A percentile compares a stretch with the other conserved stretches of the same genome.
Evolutionary conservation across 2,113 vertebrate species (phyloP).

Genomic region (Eulemur macaco): DNA sequence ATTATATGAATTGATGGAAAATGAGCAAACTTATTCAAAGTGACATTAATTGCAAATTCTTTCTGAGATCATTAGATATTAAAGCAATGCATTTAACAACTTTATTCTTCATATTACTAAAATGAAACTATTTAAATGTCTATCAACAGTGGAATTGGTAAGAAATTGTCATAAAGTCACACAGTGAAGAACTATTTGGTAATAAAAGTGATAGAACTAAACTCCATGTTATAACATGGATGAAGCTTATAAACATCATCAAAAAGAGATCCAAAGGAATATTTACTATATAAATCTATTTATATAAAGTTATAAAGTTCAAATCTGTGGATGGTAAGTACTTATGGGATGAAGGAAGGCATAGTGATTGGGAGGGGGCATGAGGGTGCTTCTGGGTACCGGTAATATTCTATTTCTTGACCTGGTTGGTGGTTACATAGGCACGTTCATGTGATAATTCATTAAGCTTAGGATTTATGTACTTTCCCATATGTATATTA

Average conservation of each 20-base stretch:
- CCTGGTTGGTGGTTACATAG: background rate
- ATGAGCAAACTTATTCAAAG: background rate
- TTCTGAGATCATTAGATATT: constrained; percentile 31
- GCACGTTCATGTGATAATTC: background rate
- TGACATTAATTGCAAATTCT: background rate
- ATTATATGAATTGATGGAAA: background rate
- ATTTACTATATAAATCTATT: background rate
- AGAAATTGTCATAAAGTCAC: background rate
- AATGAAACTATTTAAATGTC: background rate
- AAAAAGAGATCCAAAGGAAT: background rate
- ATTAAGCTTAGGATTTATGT: background rate
- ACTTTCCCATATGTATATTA: background rate
- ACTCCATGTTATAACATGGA: background rate
- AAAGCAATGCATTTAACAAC: background rate
- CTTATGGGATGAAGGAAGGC: background rate
- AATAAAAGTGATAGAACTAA: background rate
- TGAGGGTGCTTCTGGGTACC: background rate
- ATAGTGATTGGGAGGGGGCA: background rate
- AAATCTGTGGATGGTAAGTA: background rate
- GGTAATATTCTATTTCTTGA: background rate
- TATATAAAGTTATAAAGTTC: background rate
- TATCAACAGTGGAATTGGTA: background rate
- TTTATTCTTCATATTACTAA: background rate
- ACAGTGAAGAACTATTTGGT: background rate
- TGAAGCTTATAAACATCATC: background rate